phyloP scores from a whole-genome alignment of 2,888 invertebrate species.

The Leptinotarsa peninsularis region DNA sequence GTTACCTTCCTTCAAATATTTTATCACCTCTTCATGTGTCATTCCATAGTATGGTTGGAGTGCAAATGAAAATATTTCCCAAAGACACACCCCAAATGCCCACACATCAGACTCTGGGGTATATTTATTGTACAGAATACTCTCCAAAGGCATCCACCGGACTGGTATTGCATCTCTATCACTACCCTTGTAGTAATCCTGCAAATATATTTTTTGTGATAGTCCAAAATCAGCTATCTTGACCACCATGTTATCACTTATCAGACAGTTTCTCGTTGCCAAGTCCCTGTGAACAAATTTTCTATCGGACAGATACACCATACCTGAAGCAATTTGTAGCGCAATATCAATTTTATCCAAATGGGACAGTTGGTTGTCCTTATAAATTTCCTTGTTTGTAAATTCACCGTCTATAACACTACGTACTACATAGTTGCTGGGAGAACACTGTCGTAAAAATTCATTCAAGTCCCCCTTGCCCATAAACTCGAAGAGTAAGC shows the following conservation, averaged over 20 bases:
- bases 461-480: constrained; percentile 96
- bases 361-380: constrained; percentile 78
- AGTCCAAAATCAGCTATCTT: constrained; percentile 98
- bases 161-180: constrained; percentile 97
- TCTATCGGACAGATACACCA: constrained; percentile 93
- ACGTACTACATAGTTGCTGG: constrained; percentile 83
- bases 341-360: constrained; percentile 88
- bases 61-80: constrained; percentile 98
- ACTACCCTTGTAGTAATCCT: constrained; percentile 95
- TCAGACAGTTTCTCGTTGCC: constrained; percentile 95
- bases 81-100: constrained; percentile 96
- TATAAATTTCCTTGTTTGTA: constrained; percentile 70
- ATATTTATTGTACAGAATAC: constrained; percentile 96
- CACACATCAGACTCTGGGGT: constrained; percentile 96
- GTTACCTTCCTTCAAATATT: constrained; percentile 93
- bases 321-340: constrained; percentile 91
- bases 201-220: constrained; percentile 94
- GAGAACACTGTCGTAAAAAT: constrained; percentile 89
- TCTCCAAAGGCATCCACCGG: constrained; percentile 97
- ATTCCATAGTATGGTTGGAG: constrained; percentile 97
- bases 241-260: constrained; percentile 92
- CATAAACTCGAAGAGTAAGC: constrained; percentile 97
- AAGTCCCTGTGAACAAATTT: constrained; percentile 97
- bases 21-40: constrained; percentile 97
- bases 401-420: constrained; percentile 72